Evolutionary conservation across 2,113 vertebrate genomes (phyloP).

Genomic region (Chauna torquata): DNA sequence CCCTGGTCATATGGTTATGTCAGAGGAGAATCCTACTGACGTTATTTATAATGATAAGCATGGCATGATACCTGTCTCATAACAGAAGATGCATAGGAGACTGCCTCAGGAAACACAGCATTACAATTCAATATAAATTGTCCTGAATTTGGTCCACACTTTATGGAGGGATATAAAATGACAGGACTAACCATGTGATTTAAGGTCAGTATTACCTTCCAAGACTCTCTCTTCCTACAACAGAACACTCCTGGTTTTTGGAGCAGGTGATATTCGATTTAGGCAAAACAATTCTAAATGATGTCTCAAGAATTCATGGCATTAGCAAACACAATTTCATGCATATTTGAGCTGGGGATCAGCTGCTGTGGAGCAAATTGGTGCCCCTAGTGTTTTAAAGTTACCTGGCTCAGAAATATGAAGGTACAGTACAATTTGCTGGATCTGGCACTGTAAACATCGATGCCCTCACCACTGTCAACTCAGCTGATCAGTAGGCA

Average conservation of each 20-base stretch:
- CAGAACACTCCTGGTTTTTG: background rate
- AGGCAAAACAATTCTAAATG: background rate
- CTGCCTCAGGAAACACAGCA: background rate
- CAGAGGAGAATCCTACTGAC: background rate
- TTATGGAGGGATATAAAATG: background rate
- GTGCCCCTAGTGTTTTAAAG: background rate
- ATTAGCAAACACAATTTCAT: background rate
- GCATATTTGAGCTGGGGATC: background rate
- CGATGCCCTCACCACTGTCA: background rate
- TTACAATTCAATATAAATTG: background rate
- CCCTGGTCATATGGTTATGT: background rate
- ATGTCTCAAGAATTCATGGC: background rate
- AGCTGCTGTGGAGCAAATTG: background rate
- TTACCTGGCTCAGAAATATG: background rate
- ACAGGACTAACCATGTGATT: background rate
- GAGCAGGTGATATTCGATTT: background rate
- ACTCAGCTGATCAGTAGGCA: background rate
- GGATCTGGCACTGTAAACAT: constrained; percentile 4
- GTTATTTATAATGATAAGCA: background rate
- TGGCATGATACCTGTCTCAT: background rate
- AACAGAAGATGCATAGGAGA: background rate
- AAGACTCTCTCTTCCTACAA: background rate
- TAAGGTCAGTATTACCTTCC: background rate
- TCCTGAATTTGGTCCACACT: background rate
- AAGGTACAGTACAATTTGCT: constrained; percentile 5